A percentile compares a stretch with the other conserved stretches of the same genome.
phyloP scores from a whole-genome alignment of 2,797 vertebrate genomes.

The Linurgus olivaceus region DNA sequence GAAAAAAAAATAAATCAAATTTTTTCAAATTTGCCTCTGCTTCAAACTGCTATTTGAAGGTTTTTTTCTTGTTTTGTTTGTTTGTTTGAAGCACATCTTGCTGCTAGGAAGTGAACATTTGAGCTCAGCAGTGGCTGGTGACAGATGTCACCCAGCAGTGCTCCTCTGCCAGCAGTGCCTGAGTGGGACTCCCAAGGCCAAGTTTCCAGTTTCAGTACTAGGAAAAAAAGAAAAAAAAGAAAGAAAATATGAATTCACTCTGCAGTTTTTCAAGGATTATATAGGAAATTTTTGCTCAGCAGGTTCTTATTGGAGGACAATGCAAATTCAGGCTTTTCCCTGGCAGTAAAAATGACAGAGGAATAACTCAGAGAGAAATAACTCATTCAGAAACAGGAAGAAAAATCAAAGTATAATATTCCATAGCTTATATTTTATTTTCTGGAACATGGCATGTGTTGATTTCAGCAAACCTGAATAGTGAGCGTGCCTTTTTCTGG shows the following conservation, averaged over 20 bases:
- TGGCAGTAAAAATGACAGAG: background rate
- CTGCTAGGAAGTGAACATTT: background rate
- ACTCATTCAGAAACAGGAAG: background rate
- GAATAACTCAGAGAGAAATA: background rate
- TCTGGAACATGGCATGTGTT: background rate
- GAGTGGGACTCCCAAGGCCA: conserved; percentile 1
- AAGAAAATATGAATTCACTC: background rate
- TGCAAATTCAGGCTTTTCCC: background rate
- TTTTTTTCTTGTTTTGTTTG: background rate
- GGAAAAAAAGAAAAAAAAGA: background rate
- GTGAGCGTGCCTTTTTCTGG: background rate
- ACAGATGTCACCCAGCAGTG: conserved; percentile 60
- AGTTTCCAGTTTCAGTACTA: background rate
- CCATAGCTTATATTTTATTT: background rate
- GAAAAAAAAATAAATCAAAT: background rate
- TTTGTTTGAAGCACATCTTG: background rate
- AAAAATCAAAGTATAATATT: background rate
- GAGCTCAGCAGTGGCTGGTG: background rate
- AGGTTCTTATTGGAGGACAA: background rate
- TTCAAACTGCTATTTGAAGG: background rate
- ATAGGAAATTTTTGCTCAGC: background rate
- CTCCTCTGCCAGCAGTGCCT: background rate
- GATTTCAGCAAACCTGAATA: background rate
- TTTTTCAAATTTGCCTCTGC: background rate
- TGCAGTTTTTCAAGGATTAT: background rate